phyloP scores from a whole-genome alignment of 2,113 vertebrate species.

The Chrysochloris asiatica region DNA sequence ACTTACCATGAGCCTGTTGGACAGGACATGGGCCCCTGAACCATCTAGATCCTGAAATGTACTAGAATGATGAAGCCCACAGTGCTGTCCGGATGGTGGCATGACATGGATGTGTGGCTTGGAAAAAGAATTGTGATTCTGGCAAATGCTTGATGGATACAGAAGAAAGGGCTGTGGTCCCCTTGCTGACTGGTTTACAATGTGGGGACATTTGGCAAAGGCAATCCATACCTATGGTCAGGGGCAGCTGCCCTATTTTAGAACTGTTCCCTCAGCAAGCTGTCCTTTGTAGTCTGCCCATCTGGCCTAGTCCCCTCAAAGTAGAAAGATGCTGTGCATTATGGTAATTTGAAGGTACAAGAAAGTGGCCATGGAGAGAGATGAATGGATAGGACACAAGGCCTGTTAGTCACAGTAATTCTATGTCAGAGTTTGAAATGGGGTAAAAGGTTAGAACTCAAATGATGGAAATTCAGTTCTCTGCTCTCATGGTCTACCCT shows the following conservation, averaged over 20 bases:
- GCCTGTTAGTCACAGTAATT: background rate
- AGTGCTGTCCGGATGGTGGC: background rate
- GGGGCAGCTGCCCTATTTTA: background rate
- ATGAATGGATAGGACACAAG: background rate
- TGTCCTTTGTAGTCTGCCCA: background rate
- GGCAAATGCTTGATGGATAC: background rate
- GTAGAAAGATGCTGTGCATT: background rate
- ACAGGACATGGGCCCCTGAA: constrained; percentile 36
- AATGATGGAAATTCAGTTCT: background rate
- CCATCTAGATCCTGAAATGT: background rate
- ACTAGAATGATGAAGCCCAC: background rate
- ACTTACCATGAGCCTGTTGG: constrained; percentile 33
- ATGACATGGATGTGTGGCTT: background rate
- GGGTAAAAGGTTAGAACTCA: background rate
- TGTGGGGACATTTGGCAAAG: background rate
- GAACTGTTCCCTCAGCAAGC: background rate
- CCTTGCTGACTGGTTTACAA: background rate
- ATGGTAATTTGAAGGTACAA: background rate
- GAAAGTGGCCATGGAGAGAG: background rate
- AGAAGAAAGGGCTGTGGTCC: background rate
- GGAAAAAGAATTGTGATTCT: background rate
- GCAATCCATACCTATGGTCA: background rate
- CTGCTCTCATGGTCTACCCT: background rate
- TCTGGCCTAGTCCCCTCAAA: background rate
- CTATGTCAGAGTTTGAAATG: background rate